Base-by-base conservation (phyloP, 2,888 invertebrate genomes). In the Peribatodes rhomboidaria region DNA sequence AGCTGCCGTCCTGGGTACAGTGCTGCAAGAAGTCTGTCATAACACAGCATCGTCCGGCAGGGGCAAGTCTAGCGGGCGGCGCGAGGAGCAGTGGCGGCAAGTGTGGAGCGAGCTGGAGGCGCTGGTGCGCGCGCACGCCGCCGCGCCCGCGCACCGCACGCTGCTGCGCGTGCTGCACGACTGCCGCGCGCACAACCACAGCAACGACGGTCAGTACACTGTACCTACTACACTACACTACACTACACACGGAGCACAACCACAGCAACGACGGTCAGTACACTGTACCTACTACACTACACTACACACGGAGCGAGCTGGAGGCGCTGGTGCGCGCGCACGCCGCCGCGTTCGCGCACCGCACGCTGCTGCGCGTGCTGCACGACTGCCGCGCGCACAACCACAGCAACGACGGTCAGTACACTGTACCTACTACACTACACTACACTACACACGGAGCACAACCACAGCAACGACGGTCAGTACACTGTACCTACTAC, bases 41-140 rank as follows among this genome's bases (percentile, higher is more conserved):
- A 27, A 27, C 3, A 27, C 27, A 2, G 27, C n/a, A 27, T 14
- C 47, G 41, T 53, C 22, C 56, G 52, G 55, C 55, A 91, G 92
- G 39, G 85, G 88, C 44, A 89, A 92, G 68, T 89, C 89, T 9
- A 80, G 81, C n/a, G 83, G 82, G 10, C 95, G 96, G 20, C 94
- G 96, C 69, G 98, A 98, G 76, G 98, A 99, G 80, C 98, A 98
- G 77, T 99, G 99, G 92, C 95, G 97, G 49, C 94, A 97, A 31
- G 95, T 99, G 84, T 99, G 98, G 97, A 94, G 95, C 33, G 99
- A 99, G 84, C 86, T 99, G 52, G 99, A 99, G 84, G 95, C 95
- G 11, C 94, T 98, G 39, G 90, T 99, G 0, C 96, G 97, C 59
- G 95, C 95, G 27, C 96, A 97, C 83, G 94, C 96, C 27, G 96